These are phyloP conservation scores for Iphiclides podalirius DNA, from an alignment of 2,888 invertebrate species.

Conservation along the genomic window DNA sequence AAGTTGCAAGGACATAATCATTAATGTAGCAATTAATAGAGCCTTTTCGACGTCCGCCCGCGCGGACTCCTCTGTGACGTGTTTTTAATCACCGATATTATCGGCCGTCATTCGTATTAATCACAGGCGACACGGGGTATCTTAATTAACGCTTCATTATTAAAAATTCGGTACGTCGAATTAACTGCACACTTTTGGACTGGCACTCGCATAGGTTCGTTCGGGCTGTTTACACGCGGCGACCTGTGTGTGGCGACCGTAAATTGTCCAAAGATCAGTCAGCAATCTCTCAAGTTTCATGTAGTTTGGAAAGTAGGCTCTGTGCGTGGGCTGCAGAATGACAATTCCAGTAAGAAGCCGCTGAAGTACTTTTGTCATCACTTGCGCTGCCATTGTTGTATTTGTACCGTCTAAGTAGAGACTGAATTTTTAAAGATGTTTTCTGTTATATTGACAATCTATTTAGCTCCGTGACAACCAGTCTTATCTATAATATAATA, in stretches of 20 bases:
- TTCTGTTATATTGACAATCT: too few relatives aligned
- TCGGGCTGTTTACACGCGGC: conserved; percentile 30
- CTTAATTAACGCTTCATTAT: conserved; percentile 74
- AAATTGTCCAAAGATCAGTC: neutral
- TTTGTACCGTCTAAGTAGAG: too few relatives aligned
- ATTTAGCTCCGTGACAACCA: too few relatives aligned
- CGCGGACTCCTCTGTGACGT: conserved; percentile 45
- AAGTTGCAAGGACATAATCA: conserved; percentile 11
- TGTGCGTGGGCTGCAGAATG: too few relatives aligned
- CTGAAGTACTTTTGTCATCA: too few relatives aligned
- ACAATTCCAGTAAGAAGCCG: too few relatives aligned
- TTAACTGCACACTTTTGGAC: conserved; percentile 65
- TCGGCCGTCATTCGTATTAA: conserved; percentile 64
- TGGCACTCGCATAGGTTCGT: conserved; percentile 39
- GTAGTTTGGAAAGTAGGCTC: too few relatives aligned
- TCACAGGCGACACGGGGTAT: conserved; percentile 59
- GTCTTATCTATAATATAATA: too few relatives aligned
- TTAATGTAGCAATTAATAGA: conserved; percentile 21
- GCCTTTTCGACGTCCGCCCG: conserved; percentile 23
- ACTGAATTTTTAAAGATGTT: too few relatives aligned
- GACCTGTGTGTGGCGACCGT: conserved; percentile 24
- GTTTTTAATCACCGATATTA: conserved; percentile 64
- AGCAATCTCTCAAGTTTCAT: neutral
- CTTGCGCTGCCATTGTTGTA: too few relatives aligned
- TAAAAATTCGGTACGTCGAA: conserved; percentile 57